Evolutionary conservation across 2,888 invertebrate genomes (phyloP), one percentile per base, ranked within the genome.

Genomic region (Abrostola triplasia): DNA sequence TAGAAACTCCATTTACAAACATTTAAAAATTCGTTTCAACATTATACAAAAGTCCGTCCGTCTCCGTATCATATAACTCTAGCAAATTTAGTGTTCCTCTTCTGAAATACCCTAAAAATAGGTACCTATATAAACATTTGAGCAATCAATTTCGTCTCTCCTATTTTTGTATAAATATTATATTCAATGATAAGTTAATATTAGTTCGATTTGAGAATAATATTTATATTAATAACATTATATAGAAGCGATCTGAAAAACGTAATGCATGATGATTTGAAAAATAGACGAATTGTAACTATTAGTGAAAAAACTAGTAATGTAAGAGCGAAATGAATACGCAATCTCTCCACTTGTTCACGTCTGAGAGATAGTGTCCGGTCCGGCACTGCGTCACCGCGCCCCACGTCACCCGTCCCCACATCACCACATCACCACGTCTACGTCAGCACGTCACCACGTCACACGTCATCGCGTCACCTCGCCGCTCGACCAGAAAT

Each of bases 81-180:
- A 92, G 91, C 93, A 92, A 93, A 93, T 91, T 90, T 91, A 91
- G 89, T 89, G 90, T 92, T 90, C 88, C 90, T 86, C 90, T 89
- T 92, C 89, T 90, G 91, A 89, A 91, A 89, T 91, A 90, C 88
- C 90, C 90, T 93, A 94, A 92, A 93, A 88, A 94, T 93, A 92
- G 90, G 90, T 91, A 89, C 85, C 82, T 90, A 93, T 94, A 93
- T 93, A 93, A 93, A 94, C 92, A 92, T 94, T 94, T 94, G 94
- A 94, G 94, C 94, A 94, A 94, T 93, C 92, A 88, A 92, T 93
- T 93, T 91, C 93, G 90, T 92, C 92, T 92, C 92, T 90, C 90
- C 91, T 89, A 92, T 90, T 91, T 88, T 89, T 92, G 91, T 93
- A 92, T 92, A 92, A 92, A 92, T 93, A 93, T 92, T 91, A 90